Conservation (phyloP, 2,888 invertebrate genomes). For the Dicyrtomina minuta region DNA sequence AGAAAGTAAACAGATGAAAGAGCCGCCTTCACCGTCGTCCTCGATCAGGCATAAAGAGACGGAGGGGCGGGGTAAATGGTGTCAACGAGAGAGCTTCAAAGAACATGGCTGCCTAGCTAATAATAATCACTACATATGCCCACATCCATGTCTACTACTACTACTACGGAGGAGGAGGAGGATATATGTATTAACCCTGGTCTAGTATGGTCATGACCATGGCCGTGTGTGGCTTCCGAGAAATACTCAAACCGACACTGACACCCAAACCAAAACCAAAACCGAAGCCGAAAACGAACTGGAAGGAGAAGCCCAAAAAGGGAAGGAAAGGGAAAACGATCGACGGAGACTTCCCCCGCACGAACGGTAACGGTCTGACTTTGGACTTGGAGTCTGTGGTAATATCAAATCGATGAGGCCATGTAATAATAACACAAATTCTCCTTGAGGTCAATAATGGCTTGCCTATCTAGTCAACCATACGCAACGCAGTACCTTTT, state of each 20-base stretch:
- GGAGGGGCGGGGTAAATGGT: constrained; percentile 5
- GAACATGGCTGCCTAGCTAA: neutral
- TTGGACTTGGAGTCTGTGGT: constrained; percentile 12
- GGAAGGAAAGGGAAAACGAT: neutral
- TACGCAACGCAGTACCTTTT: neutral
- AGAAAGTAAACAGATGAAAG: constrained; percentile 24
- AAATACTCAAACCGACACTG: too few species aligned
- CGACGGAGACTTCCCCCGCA: neutral
- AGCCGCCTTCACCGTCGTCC: neutral
- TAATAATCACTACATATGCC: too few species aligned
- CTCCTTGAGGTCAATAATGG: constrained; percentile 24
- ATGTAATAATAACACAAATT: constrained; percentile 25
- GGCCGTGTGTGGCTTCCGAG: too few species aligned
- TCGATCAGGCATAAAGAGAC: neutral
- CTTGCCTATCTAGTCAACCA: constrained; percentile 1
- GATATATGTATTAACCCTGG: too few species aligned
- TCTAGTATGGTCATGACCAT: too few species aligned
- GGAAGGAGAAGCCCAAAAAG: neutral
- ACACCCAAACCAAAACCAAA: too few species aligned
- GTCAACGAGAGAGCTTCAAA: neutral
- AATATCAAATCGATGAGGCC: constrained; percentile 25
- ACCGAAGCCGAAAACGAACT: too few species aligned
- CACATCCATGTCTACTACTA: too few species aligned
- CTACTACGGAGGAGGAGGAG: too few species aligned
- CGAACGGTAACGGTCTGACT: constrained; percentile 7